These are phyloP conservation scores for Catagonus wagneri DNA, from an alignment of 2,113 vertebrate species.

Conservation along the genomic window DNA sequence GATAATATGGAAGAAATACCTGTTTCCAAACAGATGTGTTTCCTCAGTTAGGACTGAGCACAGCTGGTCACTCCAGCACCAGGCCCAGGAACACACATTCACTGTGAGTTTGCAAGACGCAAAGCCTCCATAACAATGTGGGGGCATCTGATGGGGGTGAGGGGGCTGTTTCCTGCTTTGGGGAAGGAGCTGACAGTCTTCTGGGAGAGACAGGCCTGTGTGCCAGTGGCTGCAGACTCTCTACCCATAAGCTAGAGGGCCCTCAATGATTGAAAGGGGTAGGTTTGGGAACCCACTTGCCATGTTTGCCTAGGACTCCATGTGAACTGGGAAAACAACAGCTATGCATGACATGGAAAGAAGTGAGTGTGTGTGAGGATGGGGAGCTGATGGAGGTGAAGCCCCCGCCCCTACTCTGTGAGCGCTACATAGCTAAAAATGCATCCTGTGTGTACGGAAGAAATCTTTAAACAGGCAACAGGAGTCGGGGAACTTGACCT, in stretches of 20 bases:
- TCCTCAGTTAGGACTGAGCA: not conserved
- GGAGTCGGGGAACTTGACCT: not conserved
- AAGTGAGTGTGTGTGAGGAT: not conserved
- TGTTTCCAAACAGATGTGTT: not conserved
- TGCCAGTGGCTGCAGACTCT: not conserved
- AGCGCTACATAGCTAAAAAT: not conserved
- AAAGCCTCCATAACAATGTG: not conserved
- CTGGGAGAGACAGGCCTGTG: not conserved
- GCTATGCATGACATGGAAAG: not conserved
- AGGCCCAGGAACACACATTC: not conserved
- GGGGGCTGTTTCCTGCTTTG: not conserved
- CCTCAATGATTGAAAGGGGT: not conserved
- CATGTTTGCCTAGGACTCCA: not conserved
- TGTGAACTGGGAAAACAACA: not conserved
- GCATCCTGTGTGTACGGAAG: not conserved
- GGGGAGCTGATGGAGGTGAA: not conserved
- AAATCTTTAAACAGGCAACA: not conserved
- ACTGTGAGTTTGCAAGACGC: not conserved
- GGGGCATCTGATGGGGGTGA: not conserved
- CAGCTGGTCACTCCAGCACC: not conserved
- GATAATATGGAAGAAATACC: not conserved
- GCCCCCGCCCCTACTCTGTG: not conserved
- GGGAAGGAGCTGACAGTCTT: not conserved
- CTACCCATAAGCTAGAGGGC: not conserved
- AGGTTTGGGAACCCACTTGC: not conserved